phyloP scores from a whole-genome alignment of 1,140 invertebrate species.

The Macrotrachela quadricornifera region DNA sequence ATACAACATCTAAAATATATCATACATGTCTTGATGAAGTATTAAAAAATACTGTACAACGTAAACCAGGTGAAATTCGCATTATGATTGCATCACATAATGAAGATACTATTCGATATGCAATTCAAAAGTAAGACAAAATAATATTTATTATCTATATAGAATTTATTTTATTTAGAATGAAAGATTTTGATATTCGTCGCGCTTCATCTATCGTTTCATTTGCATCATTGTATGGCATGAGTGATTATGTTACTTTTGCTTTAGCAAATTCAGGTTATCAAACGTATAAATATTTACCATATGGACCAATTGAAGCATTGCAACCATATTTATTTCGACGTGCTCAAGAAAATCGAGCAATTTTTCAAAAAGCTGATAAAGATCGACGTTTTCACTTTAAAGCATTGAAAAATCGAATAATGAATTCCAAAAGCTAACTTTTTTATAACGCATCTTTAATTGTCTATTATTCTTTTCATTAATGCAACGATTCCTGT shows the following conservation, averaged over 20 bases:
- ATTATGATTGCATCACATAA: conserved; percentile 10
- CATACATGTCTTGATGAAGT: conserved; percentile 37
- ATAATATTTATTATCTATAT: too few relatives aligned
- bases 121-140: conserved; percentile 70
- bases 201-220: conserved; percentile 79
- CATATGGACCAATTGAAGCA: conserved; percentile 86
- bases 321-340: conserved; percentile 86
- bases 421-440: too few relatives aligned
- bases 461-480: too few relatives aligned
- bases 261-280: conserved; percentile 72
- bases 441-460: too few relatives aligned
- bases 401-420: conserved; percentile 25
- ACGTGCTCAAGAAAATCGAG: conserved; percentile 70
- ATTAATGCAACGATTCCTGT: too few relatives aligned
- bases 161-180: conserved; percentile 38
- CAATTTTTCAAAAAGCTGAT: conserved; percentile 33
- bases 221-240: conserved; percentile 86
- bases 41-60: conserved; percentile 19
- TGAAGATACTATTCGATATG: too few relatives aligned
- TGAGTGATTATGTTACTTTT: conserved; percentile 95
- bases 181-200: conserved; percentile 68
- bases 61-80: conserved; percentile 21
- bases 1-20: conserved; percentile 75
- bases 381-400: conserved; percentile 32
- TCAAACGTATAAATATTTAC: conserved; percentile 94